A percentile compares a stretch with the other conserved stretches of the same genome.
phyloP scores from a whole-genome alignment of 2,113 vertebrate species.

The Furnarius figulus region DNA sequence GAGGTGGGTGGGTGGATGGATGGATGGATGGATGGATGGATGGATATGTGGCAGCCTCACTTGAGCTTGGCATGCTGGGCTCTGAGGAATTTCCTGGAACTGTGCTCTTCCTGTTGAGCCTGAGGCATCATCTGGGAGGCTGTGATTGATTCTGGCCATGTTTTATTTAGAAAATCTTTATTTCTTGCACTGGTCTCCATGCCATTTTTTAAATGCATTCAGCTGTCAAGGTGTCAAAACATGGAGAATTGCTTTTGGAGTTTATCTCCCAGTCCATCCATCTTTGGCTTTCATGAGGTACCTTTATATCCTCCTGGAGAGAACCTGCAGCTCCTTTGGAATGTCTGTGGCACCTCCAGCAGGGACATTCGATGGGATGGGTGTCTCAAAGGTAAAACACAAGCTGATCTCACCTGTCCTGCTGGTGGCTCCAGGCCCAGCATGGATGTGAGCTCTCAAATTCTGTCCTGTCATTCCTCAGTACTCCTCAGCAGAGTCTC shows the following conservation, averaged over 20 bases:
- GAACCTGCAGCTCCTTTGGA: not conserved
- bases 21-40: not conserved
- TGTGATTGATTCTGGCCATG: not conserved
- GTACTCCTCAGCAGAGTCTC: not conserved
- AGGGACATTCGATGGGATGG: rapidly evolving
- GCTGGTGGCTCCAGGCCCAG: not conserved
- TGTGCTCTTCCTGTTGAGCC: not conserved
- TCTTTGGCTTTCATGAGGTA: not conserved
- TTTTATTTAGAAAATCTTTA: conserved; percentile 14
- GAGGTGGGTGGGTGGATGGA: not conserved
- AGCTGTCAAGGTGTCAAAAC: conserved; percentile 42
- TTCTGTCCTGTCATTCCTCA: not conserved
- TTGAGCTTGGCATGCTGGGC: rapidly evolving
- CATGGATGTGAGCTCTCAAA: not conserved
- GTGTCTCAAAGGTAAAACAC: not conserved
- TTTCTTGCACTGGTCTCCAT: not conserved
- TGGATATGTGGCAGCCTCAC: not conserved
- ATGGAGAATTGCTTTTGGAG: conserved; percentile 1
- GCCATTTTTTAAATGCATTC: not conserved
- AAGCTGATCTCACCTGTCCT: not conserved
- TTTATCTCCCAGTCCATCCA: conserved; percentile 12
- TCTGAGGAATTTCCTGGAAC: not conserved
- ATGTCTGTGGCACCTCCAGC: not conserved
- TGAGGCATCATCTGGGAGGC: rapidly evolving
- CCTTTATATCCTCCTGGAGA: not conserved